Conservation (phyloP, 2,113 vertebrate genomes). For the human (Homo sapiens) region GRCh38 chr7:29626001-29626500, state of each 20-base stretch:
- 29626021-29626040: constrained; percentile 87
- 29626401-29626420: neutral
- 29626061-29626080: constrained; percentile 91
- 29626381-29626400: constrained; percentile 66
- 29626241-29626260: constrained; percentile 83
- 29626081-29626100: constrained; percentile 91
- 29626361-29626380: constrained; percentile 93
- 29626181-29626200: constrained; percentile 83
- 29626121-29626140: constrained; percentile 85
- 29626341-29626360: constrained; percentile 87
- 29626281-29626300: constrained; percentile 83
- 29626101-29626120: constrained; percentile 86
- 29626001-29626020: constrained; percentile 84
- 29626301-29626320: constrained; percentile 86
- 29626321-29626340: constrained; percentile 88
- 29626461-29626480: neutral
- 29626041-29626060: constrained; percentile 92
- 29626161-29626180: constrained; percentile 75
- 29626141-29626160: constrained; percentile 86
- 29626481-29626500: neutral
- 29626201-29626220: constrained; percentile 76
- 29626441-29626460: neutral
- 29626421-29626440: neutral
- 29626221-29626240: constrained; percentile 85
- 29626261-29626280: constrained; percentile 79